Conservation (phyloP, 2,888 invertebrate genomes). For the Eristalinus sepulchralis region DNA sequence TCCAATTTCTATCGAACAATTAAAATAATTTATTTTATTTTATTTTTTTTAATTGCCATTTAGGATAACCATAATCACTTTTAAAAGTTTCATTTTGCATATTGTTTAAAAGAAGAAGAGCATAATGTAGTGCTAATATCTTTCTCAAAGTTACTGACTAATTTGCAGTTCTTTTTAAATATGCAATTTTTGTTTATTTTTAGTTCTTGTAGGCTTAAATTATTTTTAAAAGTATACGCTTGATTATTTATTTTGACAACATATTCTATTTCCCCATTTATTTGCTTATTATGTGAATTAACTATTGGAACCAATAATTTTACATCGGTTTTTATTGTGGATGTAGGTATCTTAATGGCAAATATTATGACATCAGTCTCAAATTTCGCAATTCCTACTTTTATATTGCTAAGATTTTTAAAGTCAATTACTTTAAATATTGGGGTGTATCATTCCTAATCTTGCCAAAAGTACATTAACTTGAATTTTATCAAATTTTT, state of each 20-base stretch:
- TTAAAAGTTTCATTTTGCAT: neutral
- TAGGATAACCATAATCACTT: neutral
- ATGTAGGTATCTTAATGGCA: constrained; percentile 42
- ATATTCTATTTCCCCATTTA: constrained; percentile 1
- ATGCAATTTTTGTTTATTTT: neutral
- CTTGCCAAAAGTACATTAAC: constrained; percentile 9
- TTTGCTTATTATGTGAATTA: constrained; percentile 6
- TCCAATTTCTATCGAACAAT: neutral
- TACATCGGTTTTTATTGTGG: constrained; percentile 9
- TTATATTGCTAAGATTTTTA: neutral
- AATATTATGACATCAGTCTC: neutral
- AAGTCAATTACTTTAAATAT: neutral
- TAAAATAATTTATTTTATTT: too few species aligned
- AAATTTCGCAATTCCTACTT: neutral
- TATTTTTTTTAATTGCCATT: too few species aligned
- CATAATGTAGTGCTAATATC: neutral
- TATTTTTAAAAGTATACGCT: neutral
- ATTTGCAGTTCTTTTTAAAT: constrained; percentile 18
- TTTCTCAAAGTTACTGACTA: constrained; percentile 2
- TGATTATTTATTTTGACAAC: constrained; percentile 6
- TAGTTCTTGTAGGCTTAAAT: neutral
- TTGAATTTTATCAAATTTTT: neutral
- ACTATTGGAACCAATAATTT: constrained; percentile 37
- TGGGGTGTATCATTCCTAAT: neutral
- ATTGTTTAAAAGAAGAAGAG: neutral